Base-by-base conservation (phyloP, 1,140 invertebrate genomes). In the Drosophila bipectinata region DNA sequence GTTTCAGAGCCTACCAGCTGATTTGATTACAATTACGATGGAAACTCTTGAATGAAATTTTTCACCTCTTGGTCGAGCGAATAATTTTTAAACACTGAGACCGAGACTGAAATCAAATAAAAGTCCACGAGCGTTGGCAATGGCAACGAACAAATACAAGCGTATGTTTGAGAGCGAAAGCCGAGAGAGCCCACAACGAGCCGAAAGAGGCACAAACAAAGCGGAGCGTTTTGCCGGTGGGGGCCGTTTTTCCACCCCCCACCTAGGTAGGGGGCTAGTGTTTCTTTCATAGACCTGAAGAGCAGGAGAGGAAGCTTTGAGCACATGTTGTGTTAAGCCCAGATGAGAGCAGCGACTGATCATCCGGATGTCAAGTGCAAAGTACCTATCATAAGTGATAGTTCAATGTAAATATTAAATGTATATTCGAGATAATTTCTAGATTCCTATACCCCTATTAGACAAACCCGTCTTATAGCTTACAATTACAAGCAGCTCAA, bases 181-280 rank as follows among this genome's bases (percentile, higher is more conserved):
- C 64, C 69, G 69, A 58, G 52, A 44, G 49, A 37, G 34, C 9
- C 32, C 64, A 71, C 78, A 82, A 79, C 63, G 64, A 73, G 71
- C 74, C 75, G 69, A 78, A 28, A 6, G n/a, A 32, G 7, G 39
- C 58, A 69, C 45, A 62, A 48, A 47, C 24, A 56, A 41, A 76
- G 73, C 21, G 21, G n/a, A 15, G 48, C 21, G 21, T 18, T 53
- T 32, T 18, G 63, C 64, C 66, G 64, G 26, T 57, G 63, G 64
- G 44, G 47, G 48, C 4, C 48, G 28, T n/a, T 18, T 7, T 6
- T 7, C 41, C 39, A 21, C 41, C 14, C 14, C 7, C 49, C 15
- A 15, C 48, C 32, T 18, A 21, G 21, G 26, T 7, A 21, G n/a
- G 21, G 7, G 14, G 6, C 2, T 44, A 63, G 51, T 69, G 66